A percentile compares a stretch with the other conserved stretches of the same genome.
phyloP scores from a whole-genome alignment of 2,797 vertebrate species.

The Tachyglossus aculeatus region DNA sequence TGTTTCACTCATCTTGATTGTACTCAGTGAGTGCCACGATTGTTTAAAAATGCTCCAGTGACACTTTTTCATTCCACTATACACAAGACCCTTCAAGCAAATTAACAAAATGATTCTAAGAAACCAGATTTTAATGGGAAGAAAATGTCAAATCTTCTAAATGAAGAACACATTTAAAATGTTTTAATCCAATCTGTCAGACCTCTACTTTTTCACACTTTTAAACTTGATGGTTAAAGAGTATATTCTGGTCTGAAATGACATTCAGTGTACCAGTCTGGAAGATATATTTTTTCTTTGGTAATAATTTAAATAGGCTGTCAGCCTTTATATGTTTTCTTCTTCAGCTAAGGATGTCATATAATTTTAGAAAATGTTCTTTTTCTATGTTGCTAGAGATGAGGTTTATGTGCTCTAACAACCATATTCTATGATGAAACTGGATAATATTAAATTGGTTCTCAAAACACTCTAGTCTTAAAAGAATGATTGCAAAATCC shows the following conservation, averaged over 20 bases:
- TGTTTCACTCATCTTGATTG: conserved; percentile 51
- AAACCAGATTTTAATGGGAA: conserved; percentile 45
- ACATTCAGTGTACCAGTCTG: conserved; percentile 38
- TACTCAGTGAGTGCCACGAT: conserved; percentile 22
- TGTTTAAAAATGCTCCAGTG: conserved; percentile 36
- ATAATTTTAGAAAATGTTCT: conserved; percentile 47
- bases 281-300: conserved; percentile 34
- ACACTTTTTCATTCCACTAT: conserved; percentile 30
- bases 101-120: conserved; percentile 43
- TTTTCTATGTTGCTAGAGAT: conserved; percentile 24
- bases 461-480: conserved; percentile 26
- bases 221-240: conserved; percentile 54
- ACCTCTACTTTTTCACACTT: conserved; percentile 48
- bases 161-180: conserved; percentile 44
- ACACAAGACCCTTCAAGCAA: conserved; percentile 27
- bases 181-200: conserved; percentile 45
- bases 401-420: conserved; percentile 21
- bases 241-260: conserved; percentile 35
- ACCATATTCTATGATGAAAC: conserved; percentile 35
- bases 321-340: conserved; percentile 23
- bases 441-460: conserved; percentile 39
- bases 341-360: conserved; percentile 27
- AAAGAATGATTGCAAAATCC: conserved; percentile 15
- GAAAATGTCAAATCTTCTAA: conserved; percentile 36
- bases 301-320: conserved; percentile 38